These are phyloP conservation scores for Pachyseris speciosa DNA, from an alignment of 64 coral and sea anemone species.

Conservation along the genomic window DNA sequence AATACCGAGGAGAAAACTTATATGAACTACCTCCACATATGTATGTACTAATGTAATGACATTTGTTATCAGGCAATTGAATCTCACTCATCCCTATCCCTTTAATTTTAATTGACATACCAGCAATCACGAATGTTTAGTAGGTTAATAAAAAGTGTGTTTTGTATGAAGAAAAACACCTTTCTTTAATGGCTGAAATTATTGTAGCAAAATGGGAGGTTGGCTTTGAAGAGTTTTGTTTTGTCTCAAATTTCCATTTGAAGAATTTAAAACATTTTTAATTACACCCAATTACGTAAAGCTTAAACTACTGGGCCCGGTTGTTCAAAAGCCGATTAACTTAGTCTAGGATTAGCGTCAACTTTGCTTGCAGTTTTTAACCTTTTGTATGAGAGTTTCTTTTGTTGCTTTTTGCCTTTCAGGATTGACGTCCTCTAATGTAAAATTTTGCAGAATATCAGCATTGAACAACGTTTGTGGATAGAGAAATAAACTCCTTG, in stretches of 20 bases:
- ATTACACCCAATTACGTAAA: neutral
- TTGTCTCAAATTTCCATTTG: neutral
- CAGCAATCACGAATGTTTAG: neutral
- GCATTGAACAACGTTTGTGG: too few relatives aligned
- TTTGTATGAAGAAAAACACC: neutral
- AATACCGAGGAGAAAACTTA: conserved; percentile 96
- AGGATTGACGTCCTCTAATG: too few relatives aligned
- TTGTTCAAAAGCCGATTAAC: too few relatives aligned
- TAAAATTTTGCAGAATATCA: too few relatives aligned
- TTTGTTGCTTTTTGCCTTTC: too few relatives aligned
- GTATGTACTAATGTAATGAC: conserved; percentile 50
- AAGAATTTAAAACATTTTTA: conserved; percentile 25
- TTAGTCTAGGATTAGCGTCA: too few relatives aligned
- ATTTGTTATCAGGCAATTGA: too few relatives aligned
- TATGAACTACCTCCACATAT: conserved; percentile 96
- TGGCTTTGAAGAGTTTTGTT: neutral
- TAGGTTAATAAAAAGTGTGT: neutral
- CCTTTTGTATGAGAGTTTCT: too few relatives aligned
- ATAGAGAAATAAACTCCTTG: too few relatives aligned
- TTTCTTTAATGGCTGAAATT: neutral
- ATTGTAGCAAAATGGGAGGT: neutral
- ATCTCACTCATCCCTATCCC: too few relatives aligned
- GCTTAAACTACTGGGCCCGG: too few relatives aligned
- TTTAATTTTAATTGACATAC: neutral
- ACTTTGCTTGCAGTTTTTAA: too few relatives aligned